Percentiles rank a stretch among this genome's conserved stretches.
Evolutionary conservation across 2,888 invertebrate species (phyloP).

Genomic region (Leuctra nigra): DNA sequence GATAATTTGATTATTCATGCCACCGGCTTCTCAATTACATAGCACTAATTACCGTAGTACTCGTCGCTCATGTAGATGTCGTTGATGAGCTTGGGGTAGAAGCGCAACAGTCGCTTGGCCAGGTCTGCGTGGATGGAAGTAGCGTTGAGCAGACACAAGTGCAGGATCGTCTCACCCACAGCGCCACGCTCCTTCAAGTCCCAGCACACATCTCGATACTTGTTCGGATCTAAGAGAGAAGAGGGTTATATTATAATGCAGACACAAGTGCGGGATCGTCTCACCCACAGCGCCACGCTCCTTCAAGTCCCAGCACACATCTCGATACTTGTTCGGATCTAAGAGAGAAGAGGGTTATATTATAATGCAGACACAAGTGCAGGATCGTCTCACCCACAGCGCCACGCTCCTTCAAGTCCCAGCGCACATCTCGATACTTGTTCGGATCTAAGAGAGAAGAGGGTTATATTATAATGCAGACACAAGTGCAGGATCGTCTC

Average conservation of each 20-base stretch:
- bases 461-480: not conserved
- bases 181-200: conserved; percentile 86
- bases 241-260: not conserved
- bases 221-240: conserved; percentile 51
- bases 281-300: conserved; percentile 91
- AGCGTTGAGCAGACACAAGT: conserved; percentile 86
- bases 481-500: too few species aligned
- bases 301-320: conserved; percentile 87
- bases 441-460: not conserved
- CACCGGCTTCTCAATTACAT: not conserved
- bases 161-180: conserved; percentile 92
- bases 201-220: conserved; percentile 86
- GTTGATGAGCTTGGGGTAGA: conserved; percentile 92
- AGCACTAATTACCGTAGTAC: conserved; percentile 70
- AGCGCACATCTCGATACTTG: not conserved
- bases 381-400: too few species aligned
- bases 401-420: not conserved
- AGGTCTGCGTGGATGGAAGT: conserved; percentile 88
- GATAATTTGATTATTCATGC: too few species aligned
- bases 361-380: not conserved
- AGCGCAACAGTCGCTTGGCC: conserved; percentile 81
- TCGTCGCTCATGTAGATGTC: conserved; percentile 96
- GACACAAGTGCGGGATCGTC: too few species aligned
- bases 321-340: conserved; percentile 67
- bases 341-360: conserved; percentile 31